Base-by-base conservation (phyloP, 2,888 invertebrate genomes). In the Pheosia tremula region DNA sequence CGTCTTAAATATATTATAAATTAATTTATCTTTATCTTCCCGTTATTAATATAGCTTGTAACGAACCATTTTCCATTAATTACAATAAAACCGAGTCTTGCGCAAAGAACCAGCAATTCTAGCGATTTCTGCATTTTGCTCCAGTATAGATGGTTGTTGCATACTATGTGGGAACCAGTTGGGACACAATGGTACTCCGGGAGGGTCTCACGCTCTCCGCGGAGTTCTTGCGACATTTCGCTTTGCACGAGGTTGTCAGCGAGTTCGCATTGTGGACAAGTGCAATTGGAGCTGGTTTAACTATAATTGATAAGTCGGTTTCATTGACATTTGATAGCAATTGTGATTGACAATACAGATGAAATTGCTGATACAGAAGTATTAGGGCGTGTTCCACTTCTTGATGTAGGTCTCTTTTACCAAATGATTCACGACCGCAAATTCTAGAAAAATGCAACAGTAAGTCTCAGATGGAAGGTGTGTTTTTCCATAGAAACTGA, bases 141-240 rank as follows among this genome's bases (percentile, higher is more conserved):
- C 86, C 82, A 84, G 83, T 85, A 84, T 75, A 53, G 72, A 66
- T 75, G 57, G 74, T 67, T 85, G 85, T 86, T 88, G 87, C 84
- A 83, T 83, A 76, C 84, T 86, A 80, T 87, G 89, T 91, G 91
- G 81, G 91, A 91, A 91, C 83, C 66, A 72, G 80, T 82, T 83
- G 81, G 75, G 80, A 81, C 81, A 91, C 91, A 90, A 91, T 91
- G 77, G 78, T 59, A 58, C 58, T 71, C 60, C 52, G 58, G 59
- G 62, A 64, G 63, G 72, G 72, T 92, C 91, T 81, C 92, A 91
- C 92, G 91, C 88, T 88, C 87, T 85, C 86, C 62, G 84, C 83
- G 81, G 67, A 86, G 84, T 84, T 85, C 89, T 92, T 92, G 87
- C 91, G 85, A 90, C 88, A 91, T 84, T 86, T 64, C 58, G 62